Evolutionary conservation across 2,888 invertebrate species (phyloP), one percentile per base, ranked within the genome.

Genomic region (Agonopterix arenella): DNA sequence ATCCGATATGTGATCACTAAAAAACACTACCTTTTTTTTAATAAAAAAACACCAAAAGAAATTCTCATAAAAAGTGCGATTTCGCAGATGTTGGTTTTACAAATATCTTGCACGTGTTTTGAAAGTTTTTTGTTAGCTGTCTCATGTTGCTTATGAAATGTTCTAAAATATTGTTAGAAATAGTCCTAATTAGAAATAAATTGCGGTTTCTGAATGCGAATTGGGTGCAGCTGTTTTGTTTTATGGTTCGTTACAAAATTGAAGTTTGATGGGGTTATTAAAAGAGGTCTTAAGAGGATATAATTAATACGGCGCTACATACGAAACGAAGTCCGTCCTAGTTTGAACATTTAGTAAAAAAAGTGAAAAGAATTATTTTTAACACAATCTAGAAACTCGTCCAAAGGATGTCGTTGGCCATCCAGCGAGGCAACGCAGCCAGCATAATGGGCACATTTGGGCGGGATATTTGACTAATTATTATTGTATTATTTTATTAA

Each of bases 51-150:
- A 48, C 54, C 73, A 57, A 80, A 82, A 84, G 80, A 85, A 83
- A 80, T 80, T 76, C 59, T 54, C 48, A 58, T 73, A 80, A 86
- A 86, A 84, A 76, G 60, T 63, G 57, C 75, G 80, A 84, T 84
- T 86, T 88, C 73, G 88, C 86, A 89, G 88, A 89, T 89, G 88
- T 86, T 84, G 77, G 76, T 83, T 84, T 82, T 83, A 81, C 83
- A 80, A 83, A 84, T 81, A 81, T 84, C 83, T 80, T 85, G 83
- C 85, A 88, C 86, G 86, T 88, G 88, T 82, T 53, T 44, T 48
- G 8, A 41, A 46, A 11, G 9, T 46, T 52, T 48, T 56, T 74
- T 56, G 50, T 55, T 68, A 73, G 82, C 70, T 76, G 79, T 76
- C 80, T 61, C 60, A 52, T 66, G 59, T 64, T 64, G 62, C 64